These are phyloP conservation scores for Pardalotus punctatus DNA, from an alignment of 2,113 vertebrate genomes.

Conservation along the genomic window DNA sequence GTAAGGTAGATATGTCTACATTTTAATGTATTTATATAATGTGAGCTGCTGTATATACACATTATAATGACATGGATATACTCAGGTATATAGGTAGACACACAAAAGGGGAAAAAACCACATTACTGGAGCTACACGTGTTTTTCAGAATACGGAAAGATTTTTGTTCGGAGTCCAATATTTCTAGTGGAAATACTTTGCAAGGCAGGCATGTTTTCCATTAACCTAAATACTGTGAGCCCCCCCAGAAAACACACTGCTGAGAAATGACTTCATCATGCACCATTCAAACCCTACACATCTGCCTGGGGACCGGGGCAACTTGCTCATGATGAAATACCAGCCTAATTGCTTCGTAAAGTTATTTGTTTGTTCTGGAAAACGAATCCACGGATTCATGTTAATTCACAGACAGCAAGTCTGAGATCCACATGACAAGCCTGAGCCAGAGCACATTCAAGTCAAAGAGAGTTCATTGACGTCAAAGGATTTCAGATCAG, in stretches of 20 bases:
- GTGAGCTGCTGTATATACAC: not conserved
- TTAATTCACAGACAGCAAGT: not conserved
- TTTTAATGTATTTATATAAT: not conserved
- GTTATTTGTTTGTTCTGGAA: slow-evolving; percentile 15
- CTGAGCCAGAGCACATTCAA: not conserved
- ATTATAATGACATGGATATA: not conserved
- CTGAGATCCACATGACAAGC: slow-evolving; percentile 9
- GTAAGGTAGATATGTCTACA: not conserved
- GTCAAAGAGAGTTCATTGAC: slow-evolving; percentile 19
- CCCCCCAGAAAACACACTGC: slow-evolving; percentile 46
- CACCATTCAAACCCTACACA: not conserved
- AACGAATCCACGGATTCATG: not conserved
- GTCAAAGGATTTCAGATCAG: slow-evolving; percentile 18
- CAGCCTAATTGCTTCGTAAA: not conserved
- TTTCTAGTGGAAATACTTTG: slow-evolving; percentile 64
- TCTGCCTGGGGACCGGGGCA: not conserved
- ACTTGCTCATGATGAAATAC: not conserved
- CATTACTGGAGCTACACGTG: not conserved
- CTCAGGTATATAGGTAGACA: not conserved
- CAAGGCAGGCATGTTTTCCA: slow-evolving; percentile 64
- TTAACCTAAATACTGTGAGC: slow-evolving; percentile 66
- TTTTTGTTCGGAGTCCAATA: slow-evolving; percentile 61
- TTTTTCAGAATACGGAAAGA: slow-evolving; percentile 55
- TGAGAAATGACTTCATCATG: slow-evolving; percentile 33
- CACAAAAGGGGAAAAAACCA: not conserved